Conservation (phyloP, 2,797 vertebrate species). For the Hippoglossus hippoglossus region DNA sequence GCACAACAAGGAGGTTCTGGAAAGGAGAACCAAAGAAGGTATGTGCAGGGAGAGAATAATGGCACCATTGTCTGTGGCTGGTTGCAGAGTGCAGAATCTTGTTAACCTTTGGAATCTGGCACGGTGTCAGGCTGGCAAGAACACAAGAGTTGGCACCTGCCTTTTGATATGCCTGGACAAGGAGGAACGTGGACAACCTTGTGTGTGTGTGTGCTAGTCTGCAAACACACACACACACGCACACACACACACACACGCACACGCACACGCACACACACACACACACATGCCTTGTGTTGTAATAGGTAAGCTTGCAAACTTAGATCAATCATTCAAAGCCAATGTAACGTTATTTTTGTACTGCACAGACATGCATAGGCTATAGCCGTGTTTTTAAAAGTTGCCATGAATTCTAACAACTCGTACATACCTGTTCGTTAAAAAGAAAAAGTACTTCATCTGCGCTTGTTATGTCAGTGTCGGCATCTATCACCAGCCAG, state of each 20-base stretch:
- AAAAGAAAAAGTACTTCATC: constrained; percentile 2
- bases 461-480: not conserved
- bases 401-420: not conserved
- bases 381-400: not conserved
- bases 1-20: constrained; percentile 66
- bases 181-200: constrained; percentile 61
- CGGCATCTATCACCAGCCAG: not conserved
- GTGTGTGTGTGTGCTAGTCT: constrained; percentile 27
- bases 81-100: constrained; percentile 74
- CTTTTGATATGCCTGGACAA: constrained; percentile 65
- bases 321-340: not conserved
- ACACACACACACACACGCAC: constrained; percentile 1
- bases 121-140: constrained; percentile 61
- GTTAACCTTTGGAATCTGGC: constrained; percentile 80
- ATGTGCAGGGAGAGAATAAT: constrained; percentile 73
- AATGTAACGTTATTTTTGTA: not conserved
- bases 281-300: not conserved
- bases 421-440: not conserved
- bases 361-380: too few species aligned
- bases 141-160: constrained; percentile 75
- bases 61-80: constrained; percentile 72
- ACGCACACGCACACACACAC: constrained; percentile 11
- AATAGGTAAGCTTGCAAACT: constrained; percentile 10
- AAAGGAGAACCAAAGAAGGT: constrained; percentile 68
- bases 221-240: constrained; percentile 15